Evolutionary conservation across 2,888 invertebrate genomes (phyloP).

Genomic region (Euplagia quadripunctaria): DNA sequence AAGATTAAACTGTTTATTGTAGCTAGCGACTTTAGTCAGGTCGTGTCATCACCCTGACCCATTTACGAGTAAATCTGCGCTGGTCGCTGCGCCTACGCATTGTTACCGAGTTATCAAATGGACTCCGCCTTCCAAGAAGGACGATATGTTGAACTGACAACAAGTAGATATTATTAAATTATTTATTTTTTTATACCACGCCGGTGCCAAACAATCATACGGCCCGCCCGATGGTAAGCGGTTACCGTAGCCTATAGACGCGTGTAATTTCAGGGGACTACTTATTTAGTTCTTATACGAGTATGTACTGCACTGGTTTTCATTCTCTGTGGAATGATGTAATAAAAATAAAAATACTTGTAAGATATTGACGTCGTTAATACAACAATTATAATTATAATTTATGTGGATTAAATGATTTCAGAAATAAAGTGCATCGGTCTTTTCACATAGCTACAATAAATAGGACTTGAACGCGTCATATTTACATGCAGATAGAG

Average conservation of each 20-base stretch:
- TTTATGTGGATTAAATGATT: not conserved
- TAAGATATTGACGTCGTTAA: not conserved
- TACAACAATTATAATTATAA: not conserved
- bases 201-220: no score
- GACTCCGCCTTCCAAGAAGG: constrained; percentile 60
- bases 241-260: no score
- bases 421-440: not conserved
- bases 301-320: not conserved
- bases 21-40: constrained; percentile 52
- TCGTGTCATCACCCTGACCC: constrained; percentile 76
- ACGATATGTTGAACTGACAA: constrained; percentile 42
- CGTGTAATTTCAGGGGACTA: no score
- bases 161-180: constrained; percentile 37
- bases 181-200: not conserved
- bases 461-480: not conserved
- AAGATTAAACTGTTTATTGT: constrained; percentile 36
- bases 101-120: constrained; percentile 63
- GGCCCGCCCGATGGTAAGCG: no score
- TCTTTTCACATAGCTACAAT: not conserved
- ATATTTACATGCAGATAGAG: not conserved
- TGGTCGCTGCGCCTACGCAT: constrained; percentile 74
- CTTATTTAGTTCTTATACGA: constrained; percentile 3
- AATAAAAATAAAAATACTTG: not conserved
- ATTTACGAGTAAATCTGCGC: constrained; percentile 75
- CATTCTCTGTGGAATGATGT: not conserved